These are phyloP conservation scores for Cichlasoma orientale DNA, from an alignment of 2,797 vertebrate genomes.

Conservation along the genomic window DNA sequence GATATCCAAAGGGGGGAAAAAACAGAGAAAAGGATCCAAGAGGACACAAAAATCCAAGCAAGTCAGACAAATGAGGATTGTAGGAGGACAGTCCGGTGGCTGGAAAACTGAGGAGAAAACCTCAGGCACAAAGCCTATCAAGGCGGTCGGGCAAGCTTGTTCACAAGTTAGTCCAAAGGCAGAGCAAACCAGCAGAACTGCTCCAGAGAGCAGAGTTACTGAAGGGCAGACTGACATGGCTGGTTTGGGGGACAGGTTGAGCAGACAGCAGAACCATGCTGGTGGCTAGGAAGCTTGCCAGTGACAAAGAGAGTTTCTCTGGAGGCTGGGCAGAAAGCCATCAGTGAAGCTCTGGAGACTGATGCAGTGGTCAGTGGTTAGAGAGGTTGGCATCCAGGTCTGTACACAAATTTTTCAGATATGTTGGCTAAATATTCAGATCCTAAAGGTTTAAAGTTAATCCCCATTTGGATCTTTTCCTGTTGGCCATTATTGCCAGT, in stretches of 20 bases:
- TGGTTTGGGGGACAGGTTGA: slow-evolving; percentile 3
- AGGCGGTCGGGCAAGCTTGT: not conserved
- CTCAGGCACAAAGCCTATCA: not conserved
- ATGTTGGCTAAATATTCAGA: not conserved
- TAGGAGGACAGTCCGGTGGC: not conserved
- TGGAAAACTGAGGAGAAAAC: not conserved
- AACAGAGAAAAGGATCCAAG: not conserved
- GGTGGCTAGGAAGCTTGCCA: not conserved
- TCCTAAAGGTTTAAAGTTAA: not conserved
- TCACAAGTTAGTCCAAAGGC: not conserved
- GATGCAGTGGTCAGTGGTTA: too few species aligned
- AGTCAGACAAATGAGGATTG: not conserved
- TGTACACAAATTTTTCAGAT: not conserved
- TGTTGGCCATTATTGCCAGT: not conserved
- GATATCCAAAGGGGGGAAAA: too few species aligned
- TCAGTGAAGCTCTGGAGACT: not conserved
- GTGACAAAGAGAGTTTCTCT: not conserved
- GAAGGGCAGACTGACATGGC: not conserved
- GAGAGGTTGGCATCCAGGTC: too few species aligned
- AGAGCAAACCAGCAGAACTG: not conserved
- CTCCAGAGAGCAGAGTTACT: not conserved
- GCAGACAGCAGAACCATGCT: not conserved
- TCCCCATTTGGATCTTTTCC: not conserved
- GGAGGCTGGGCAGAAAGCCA: not conserved
- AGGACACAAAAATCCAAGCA: not conserved